Percentiles rank a stretch among this genome's conserved stretches.
phyloP scores from a whole-genome alignment of 2,888 invertebrate genomes.

The Erpobdella octoculata region DNA sequence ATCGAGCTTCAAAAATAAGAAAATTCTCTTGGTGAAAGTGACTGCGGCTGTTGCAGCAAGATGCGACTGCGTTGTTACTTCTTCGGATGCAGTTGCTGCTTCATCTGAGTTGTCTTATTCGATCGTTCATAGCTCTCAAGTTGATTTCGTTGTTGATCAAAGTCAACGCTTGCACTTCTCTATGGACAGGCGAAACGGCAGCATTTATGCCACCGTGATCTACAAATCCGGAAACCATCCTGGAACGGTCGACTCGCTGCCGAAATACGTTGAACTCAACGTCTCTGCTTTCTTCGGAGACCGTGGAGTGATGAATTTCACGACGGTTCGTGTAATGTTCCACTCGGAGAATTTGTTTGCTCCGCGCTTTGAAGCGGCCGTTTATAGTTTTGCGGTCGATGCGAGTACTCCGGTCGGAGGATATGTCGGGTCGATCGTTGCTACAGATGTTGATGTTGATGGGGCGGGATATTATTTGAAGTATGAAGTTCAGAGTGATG shows the following conservation, averaged over 20 bases:
- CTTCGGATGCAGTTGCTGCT: too few species aligned
- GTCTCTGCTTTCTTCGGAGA: neutral
- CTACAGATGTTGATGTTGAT: neutral
- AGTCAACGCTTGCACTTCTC: neutral
- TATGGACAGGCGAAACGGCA: neutral
- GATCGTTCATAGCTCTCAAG: neutral
- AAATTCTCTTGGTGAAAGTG: neutral
- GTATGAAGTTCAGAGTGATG: slow-evolving; percentile 1
- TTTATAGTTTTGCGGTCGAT: neutral
- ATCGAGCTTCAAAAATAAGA: neutral
- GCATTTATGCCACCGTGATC: neutral
- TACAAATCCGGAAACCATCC: too few species aligned
- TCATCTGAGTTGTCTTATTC: too few species aligned
- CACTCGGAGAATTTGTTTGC: neutral
- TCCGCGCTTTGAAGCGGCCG: neutral
- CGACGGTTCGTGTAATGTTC: neutral
- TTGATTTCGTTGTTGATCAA: neutral
- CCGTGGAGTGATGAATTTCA: neutral
- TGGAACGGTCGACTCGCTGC: too few species aligned
- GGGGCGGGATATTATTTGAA: neutral
- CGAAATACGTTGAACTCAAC: too few species aligned
- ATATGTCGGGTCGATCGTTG: neutral
- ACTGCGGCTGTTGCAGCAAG: neutral
- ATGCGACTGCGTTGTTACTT: neutral
- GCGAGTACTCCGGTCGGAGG: neutral